Conservation (phyloP, 1,140 invertebrate species). For the Riptortus pedestris region DNA sequence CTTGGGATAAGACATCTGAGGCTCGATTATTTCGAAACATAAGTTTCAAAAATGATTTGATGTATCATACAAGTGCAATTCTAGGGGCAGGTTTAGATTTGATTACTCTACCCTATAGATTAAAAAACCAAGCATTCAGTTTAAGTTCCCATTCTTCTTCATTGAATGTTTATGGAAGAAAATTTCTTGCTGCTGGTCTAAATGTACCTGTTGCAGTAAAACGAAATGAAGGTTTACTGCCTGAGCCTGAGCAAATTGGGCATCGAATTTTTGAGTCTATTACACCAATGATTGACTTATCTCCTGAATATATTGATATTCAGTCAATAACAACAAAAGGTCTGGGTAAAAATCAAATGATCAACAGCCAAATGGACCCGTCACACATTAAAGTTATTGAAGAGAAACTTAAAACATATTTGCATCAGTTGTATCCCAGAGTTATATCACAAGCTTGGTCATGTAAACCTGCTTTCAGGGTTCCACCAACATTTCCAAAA, state of each 20-base stretch:
- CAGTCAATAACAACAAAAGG: slow-evolving; percentile 15
- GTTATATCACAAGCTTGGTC: neutral
- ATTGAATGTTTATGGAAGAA: neutral
- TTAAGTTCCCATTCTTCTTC: neutral
- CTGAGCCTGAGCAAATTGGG: neutral
- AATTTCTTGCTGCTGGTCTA: neutral
- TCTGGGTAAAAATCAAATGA: neutral
- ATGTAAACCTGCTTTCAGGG: neutral
- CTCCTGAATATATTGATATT: slow-evolving; percentile 1
- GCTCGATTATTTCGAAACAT: neutral
- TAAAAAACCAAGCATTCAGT: neutral
- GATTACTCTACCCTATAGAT: slow-evolving; percentile 16
- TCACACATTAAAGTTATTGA: neutral
- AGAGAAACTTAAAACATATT: neutral
- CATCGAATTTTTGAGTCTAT: slow-evolving; percentile 10
- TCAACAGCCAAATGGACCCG: neutral
- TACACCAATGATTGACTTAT: neutral
- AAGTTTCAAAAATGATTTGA: neutral
- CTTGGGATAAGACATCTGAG: neutral
- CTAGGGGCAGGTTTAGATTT: slow-evolving; percentile 11
- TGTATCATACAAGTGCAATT: slow-evolving; percentile 19
- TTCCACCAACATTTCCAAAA: slow-evolving; percentile 15
- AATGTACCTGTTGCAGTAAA: slow-evolving; percentile 5
- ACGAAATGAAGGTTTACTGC: neutral
- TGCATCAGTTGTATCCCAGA: neutral